A percentile compares a stretch with the other conserved stretches of the same genome.
phyloP scores from a whole-genome alignment of 2,797 vertebrate species.

The Crypturellus tataupa region DNA sequence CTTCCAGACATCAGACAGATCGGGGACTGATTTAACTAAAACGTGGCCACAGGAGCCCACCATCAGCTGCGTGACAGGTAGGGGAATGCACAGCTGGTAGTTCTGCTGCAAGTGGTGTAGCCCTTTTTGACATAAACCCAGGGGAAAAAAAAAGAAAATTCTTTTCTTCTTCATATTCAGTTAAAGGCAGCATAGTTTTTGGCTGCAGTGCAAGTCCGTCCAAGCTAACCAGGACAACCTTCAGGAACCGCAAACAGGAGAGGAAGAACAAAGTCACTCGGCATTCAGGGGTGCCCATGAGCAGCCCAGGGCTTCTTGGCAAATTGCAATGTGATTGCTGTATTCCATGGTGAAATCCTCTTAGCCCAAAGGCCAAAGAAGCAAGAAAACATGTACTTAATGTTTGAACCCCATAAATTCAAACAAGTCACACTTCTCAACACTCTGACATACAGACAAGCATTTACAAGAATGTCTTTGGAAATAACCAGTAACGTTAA shows the following conservation, averaged over 20 bases:
- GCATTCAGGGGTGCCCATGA: neutral
- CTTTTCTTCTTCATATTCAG: neutral
- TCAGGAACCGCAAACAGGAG: neutral
- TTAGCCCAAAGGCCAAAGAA: neutral
- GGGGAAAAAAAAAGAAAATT: neutral
- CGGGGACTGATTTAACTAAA: neutral
- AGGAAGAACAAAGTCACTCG: neutral
- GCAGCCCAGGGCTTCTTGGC: neutral
- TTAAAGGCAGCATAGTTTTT: neutral
- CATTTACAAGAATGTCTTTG: neutral
- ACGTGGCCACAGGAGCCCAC: rapidly evolving
- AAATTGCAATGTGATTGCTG: neutral
- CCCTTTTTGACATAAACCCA: neutral
- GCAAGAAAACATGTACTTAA: neutral
- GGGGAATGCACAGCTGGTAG: rapidly evolving
- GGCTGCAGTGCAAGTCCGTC: neutral
- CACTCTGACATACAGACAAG: neutral
- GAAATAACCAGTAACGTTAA: neutral
- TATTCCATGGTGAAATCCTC: neutral
- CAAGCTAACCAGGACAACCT: neutral
- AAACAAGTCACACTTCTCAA: neutral
- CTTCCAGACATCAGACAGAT: neutral
- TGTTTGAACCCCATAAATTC: neutral
- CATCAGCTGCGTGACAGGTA: neutral
- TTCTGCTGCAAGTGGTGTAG: neutral